Percentiles rank a stretch among this genome's conserved stretches.
Evolutionary conservation across 2,113 vertebrate species (phyloP).

Genomic region (Stegostoma tigrinum): DNA sequence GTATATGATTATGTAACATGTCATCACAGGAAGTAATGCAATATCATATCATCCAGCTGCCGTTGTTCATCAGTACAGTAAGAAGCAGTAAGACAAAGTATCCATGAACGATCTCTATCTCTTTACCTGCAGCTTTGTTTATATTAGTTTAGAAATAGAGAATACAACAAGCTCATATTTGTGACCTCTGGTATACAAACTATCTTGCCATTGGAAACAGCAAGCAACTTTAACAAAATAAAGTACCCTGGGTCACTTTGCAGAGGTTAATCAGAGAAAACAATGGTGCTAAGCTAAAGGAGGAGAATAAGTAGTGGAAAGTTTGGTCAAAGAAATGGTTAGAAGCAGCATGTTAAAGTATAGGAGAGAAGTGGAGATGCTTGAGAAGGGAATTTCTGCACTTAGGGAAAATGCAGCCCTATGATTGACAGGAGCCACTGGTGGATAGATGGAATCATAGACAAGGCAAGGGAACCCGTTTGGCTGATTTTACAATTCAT

Average conservation of each 20-base stretch:
- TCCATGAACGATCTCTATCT: too few species aligned
- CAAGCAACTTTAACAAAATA: not conserved
- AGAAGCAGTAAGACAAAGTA: too few species aligned
- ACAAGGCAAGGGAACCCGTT: not conserved
- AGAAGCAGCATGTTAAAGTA: not conserved
- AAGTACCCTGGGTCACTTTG: not conserved
- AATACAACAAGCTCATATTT: too few species aligned
- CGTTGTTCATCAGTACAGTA: too few species aligned
- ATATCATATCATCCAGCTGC: too few species aligned
- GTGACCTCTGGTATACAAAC: too few species aligned
- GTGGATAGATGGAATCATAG: not conserved
- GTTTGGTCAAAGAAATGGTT: not conserved
- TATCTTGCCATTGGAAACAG: not conserved
- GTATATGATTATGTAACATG: too few species aligned
- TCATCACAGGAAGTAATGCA: too few species aligned
- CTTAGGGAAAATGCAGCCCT: not conserved
- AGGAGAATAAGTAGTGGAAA: not conserved
- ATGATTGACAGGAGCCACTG: not conserved
- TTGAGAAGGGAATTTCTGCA: not conserved
- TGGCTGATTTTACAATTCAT: not conserved
- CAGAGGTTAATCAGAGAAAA: not conserved
- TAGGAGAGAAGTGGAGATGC: not conserved
- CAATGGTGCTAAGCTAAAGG: not conserved
- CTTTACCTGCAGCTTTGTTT: too few species aligned
- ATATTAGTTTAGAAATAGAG: too few species aligned